Conservation (phyloP, 2,888 invertebrate species). For the Azorinus chamasolen region DNA sequence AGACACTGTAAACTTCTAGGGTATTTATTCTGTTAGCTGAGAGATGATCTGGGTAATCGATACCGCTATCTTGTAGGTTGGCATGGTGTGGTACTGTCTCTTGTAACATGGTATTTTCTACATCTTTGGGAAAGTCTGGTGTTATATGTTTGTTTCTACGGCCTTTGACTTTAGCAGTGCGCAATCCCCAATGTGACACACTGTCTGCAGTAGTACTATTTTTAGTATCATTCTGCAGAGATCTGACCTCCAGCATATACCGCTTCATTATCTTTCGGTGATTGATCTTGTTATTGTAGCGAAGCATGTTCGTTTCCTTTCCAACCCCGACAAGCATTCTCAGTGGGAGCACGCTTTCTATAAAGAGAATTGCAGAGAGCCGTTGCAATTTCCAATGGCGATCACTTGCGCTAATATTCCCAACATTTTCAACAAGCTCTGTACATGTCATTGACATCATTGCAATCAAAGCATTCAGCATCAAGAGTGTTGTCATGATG, state of each 20-base stretch:
- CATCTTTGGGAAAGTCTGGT: no score
- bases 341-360: conserved; percentile 57
- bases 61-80: no score
- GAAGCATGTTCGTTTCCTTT: conserved; percentile 6
- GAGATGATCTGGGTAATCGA: no score
- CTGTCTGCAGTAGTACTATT: conserved; percentile 1
- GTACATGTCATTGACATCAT: conserved; percentile 73
- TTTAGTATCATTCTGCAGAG: conserved; percentile 34
- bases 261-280: conserved; percentile 27
- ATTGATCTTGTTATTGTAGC: conserved; percentile 34
- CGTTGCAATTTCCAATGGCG: conserved; percentile 64
- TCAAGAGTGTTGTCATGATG: conserved; percentile 70
- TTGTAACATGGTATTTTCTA: no score
- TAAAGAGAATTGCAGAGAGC: conserved; percentile 59
- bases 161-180: conserved; percentile 33
- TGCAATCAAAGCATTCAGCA: conserved; percentile 75
- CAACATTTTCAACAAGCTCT: conserved; percentile 62
- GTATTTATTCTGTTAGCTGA: no score
- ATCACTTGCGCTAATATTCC: conserved; percentile 44
- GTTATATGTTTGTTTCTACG: conserved; percentile 6
- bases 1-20: no score
- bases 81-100: no score
- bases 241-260: conserved; percentile 53
- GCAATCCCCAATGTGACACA: conserved; percentile 39
- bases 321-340: conserved; percentile 25